Evolutionary conservation across 2,113 vertebrate species (phyloP).

Genomic region (Lethenteron camtschaticum): DNA sequence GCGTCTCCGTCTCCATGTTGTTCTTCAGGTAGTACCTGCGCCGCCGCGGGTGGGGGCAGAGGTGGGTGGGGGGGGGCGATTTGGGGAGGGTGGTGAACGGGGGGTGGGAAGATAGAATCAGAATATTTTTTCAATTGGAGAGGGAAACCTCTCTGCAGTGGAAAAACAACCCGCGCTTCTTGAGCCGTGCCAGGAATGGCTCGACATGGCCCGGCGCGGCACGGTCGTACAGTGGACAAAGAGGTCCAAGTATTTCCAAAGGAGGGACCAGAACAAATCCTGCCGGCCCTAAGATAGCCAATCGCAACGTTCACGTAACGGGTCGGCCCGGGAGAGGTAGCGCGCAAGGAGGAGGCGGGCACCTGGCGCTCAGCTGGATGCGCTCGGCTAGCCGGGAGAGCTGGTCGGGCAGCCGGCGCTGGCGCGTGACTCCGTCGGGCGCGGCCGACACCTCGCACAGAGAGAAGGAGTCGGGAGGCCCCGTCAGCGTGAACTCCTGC

Average conservation of each 20-base stretch:
- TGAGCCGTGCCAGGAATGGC: no score
- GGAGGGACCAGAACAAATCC: no score
- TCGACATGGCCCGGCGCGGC: no score
- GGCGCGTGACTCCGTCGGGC: conserved; percentile 89
- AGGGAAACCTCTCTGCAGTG: no score
- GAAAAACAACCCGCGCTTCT: no score
- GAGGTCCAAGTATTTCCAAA: no score
- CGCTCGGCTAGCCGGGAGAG: conserved; percentile 85
- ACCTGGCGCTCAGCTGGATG: conserved; percentile 93
- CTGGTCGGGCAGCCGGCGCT: conserved; percentile 74
- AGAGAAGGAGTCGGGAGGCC: conserved; percentile 60
- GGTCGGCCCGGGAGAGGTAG: no score
- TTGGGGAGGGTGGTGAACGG: conserved; percentile 83
- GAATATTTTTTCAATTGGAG: no score
- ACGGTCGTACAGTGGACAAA: no score
- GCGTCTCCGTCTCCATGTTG: conserved; percentile 95
- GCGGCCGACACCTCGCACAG: conserved; percentile 91
- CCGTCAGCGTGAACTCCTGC: conserved; percentile 71
- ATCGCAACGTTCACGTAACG: no score
- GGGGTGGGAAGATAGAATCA: conserved; percentile 44
- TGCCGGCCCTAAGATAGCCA: no score
- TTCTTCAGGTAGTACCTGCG: conserved; percentile 88
- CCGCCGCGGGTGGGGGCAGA: not conserved
- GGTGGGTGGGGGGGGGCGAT: conserved; percentile 52
- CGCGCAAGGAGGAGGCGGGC: conserved; percentile 1